Base-by-base conservation (phyloP, 2,888 invertebrate genomes). In the Ectemnius continuus region DNA sequence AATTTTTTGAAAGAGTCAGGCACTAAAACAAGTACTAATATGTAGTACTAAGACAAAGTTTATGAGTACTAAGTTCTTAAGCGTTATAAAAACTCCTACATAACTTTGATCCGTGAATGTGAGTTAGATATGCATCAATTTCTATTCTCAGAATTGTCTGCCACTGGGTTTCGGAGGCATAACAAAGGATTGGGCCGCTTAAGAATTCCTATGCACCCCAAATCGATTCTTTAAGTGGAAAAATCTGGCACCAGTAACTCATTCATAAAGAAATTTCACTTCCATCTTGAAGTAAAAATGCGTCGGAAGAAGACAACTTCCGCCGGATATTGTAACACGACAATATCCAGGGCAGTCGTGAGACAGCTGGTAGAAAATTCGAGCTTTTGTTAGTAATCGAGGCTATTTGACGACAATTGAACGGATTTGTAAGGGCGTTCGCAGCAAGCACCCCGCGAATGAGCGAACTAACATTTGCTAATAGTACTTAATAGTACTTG, bases 81-180 rank as follows among this genome's bases (percentile, higher is more conserved):
- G 8, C 36, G 2, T 36, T 36, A 36, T 36, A 36, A 62, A 74
- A 60, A 28, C 57, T 68, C 46, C 20, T n/a, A 23, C 47, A 4
- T 56, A 67, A 75, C 72, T 67, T 77, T 77, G 58, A 64, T 67
- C 67, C 69, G 20, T 70, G 75, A 64, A 67, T 72, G 60, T 58
- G 36, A 61, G 58, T 61, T 67, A 75, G 77, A 77, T 77, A 77
- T 75, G 75, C 45, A 77, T 77, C 75, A 64, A 52, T n/a, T 47
- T 70, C 64, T 59, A 77, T 70, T 72, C 72, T 77, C 72, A 67
- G 72, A 23, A 23, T 23, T 69, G 11, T 57, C 26, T 69, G 67
- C 69, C 75, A 69, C 57, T 52, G 67, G 75, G 71, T 75, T 23
- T 3, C 23, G 2, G 23, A 23, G 23, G 2, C 23, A 23, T 2